Base-by-base conservation (phyloP, 2,797 vertebrate species). In the Urocyon cinereoargenteus region DNA sequence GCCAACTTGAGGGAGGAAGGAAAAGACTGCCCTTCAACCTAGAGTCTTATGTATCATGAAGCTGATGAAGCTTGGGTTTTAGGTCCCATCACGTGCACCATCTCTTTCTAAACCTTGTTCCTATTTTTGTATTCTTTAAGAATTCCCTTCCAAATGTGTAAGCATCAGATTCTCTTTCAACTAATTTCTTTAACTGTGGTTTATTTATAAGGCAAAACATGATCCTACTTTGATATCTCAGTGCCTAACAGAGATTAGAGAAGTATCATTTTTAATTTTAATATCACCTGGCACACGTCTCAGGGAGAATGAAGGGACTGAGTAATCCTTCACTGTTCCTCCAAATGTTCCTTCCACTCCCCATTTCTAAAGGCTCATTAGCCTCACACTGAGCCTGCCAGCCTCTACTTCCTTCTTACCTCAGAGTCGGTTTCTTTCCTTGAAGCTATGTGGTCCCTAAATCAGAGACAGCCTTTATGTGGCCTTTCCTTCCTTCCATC, bases 191-290 rank as follows among this genome's bases (percentile, higher is more conserved):
- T 89, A 16, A 10, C 62, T 86, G 19, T 28, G 36, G 62, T 45
- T 55, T 70, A 90, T 61, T 86, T 94, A 66, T 53, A 79, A 94
- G 51, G 22, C n/a, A 78, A 0, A 49, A 92, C 84, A 4, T 3
- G 31, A 14, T 64, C 31, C 16, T 28, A 84, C 18, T 16, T 59
- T 93, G 40, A 84, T 77, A 81, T 85, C 51, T 85, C 24, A 91
- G 45, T 92, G 70, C n/a, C 40, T 75, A 68, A 88, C 6, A 77
- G 75, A 91, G 26, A 95, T 95, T 53, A 77, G 40, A 94, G 12
- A 49, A 85, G 64, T 78, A 68, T 49, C 8, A 22, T 57, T 73
- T 64, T 57, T 24, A 28, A 83, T 86, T 86, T 96, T 83, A 12
- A 26, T 55, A n/a, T 83, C 77, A 73, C 8, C 57, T 61, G 34